Evolutionary conservation across 1,140 invertebrate genomes (phyloP).

Genomic region (Drosophila ficusphila): DNA sequence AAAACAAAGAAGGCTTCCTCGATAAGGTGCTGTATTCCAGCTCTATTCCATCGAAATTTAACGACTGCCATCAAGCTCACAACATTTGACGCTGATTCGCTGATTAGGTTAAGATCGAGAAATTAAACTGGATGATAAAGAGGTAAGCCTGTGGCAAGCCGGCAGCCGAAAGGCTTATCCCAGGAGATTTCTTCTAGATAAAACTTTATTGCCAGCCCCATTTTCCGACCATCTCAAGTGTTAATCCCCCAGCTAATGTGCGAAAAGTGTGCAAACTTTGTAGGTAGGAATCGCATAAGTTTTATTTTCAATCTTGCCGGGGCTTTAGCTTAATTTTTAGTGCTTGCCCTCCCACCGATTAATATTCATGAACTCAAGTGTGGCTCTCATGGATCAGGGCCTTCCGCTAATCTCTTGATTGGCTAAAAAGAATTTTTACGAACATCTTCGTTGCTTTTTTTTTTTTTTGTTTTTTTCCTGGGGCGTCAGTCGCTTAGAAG

Average conservation of each 20-base stretch:
- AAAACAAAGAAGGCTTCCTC: constrained; percentile 29
- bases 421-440: neutral
- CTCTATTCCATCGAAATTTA: constrained; percentile 26
- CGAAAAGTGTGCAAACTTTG: constrained; percentile 66
- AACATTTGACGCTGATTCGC: constrained; percentile 57
- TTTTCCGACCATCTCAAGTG: constrained; percentile 21
- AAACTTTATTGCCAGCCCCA: neutral
- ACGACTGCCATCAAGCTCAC: constrained; percentile 61
- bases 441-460: neutral
- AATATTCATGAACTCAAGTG: constrained; percentile 60
- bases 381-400: neutral
- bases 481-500: constrained; percentile 57
- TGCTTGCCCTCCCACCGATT: constrained; percentile 33
- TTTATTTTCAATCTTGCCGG: constrained; percentile 50
- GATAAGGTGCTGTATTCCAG: constrained; percentile 6
- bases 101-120: constrained; percentile 30
- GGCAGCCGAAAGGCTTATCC: constrained; percentile 37
- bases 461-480: constrained; percentile 5
- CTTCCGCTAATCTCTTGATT: neutral
- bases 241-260: constrained; percentile 64
- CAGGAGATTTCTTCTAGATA: constrained; percentile 16
- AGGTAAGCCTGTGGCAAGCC: constrained; percentile 15
- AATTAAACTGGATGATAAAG: constrained; percentile 28
- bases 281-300: constrained; percentile 23
- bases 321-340: constrained; percentile 19